Evolutionary conservation across 2,113 vertebrate species (phyloP).

Genomic region (Gnathonemus echidnorhynchus): DNA sequence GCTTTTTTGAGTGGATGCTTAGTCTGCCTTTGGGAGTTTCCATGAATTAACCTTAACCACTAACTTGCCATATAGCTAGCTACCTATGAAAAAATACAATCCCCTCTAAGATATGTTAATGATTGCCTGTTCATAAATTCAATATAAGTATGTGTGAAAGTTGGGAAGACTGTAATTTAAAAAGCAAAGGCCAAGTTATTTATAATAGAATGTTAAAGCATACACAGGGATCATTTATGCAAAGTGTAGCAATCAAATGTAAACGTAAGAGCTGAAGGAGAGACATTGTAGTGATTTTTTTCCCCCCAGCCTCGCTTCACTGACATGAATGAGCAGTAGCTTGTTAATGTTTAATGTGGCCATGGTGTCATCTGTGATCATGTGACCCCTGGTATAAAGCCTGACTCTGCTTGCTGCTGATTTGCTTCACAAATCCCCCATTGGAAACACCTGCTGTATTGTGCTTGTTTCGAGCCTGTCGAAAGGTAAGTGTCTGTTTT

Average conservation of each 20-base stretch:
- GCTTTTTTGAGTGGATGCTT: not conserved
- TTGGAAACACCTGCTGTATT: not conserved
- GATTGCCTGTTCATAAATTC: not conserved
- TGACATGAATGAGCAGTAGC: not conserved
- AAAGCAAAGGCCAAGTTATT: not conserved
- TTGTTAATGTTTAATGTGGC: conserved; percentile 12
- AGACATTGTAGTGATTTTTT: not conserved
- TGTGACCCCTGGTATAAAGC: not conserved
- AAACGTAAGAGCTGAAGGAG: not conserved
- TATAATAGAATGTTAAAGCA: not conserved
- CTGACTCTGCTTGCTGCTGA: not conserved
- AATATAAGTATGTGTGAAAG: not conserved
- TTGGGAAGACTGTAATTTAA: not conserved
- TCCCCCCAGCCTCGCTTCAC: not conserved
- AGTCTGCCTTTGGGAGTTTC: not conserved
- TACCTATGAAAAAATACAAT: not conserved
- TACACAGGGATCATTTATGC: not conserved
- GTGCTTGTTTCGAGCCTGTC: not conserved
- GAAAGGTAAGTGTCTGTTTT: not conserved
- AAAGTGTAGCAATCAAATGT: not conserved
- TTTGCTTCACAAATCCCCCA: not conserved
- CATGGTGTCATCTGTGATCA: not conserved
- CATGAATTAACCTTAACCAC: not conserved
- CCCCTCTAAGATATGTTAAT: not conserved
- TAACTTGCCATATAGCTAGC: not conserved